Evolutionary conservation across 2,888 invertebrate genomes (phyloP).

Genomic region (Prenolepis imparis): DNA sequence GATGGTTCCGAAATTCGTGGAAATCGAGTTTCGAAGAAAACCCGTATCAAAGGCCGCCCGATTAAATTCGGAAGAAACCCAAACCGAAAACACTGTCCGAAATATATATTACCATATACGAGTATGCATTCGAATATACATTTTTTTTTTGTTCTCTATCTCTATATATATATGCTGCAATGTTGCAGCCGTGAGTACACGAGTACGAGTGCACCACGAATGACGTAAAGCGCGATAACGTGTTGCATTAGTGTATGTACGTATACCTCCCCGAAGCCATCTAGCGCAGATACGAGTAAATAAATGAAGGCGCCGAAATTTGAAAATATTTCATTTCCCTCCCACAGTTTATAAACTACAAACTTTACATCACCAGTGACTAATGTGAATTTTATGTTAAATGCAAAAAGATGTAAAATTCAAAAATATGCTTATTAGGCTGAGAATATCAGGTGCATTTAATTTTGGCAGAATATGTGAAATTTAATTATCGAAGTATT

Average conservation of each 20-base stretch:
- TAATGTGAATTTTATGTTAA: not conserved
- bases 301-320: constrained; percentile 22
- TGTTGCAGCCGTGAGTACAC: constrained; percentile 43
- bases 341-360: not conserved
- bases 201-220: constrained; percentile 50
- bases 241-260: not conserved
- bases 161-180: not conserved
- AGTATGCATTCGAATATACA: constrained; percentile 20
- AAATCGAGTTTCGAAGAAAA: not conserved
- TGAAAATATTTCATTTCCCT: constrained; percentile 7
- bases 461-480: not conserved
- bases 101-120: not conserved
- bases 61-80: constrained; percentile 67
- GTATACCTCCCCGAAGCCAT: not conserved
- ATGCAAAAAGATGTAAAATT: not conserved
- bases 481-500: not conserved
- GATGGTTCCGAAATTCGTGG: not conserved
- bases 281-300: constrained; percentile 21
- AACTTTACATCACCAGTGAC: not conserved
- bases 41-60: constrained; percentile 63
- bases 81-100: constrained; percentile 67
- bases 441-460: not conserved
- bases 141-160: not conserved
- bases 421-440: not conserved
- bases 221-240: constrained; percentile 38